Evolutionary conservation across 2,113 vertebrate genomes (phyloP).

Genomic region (Clarias macrocephalus): DNA sequence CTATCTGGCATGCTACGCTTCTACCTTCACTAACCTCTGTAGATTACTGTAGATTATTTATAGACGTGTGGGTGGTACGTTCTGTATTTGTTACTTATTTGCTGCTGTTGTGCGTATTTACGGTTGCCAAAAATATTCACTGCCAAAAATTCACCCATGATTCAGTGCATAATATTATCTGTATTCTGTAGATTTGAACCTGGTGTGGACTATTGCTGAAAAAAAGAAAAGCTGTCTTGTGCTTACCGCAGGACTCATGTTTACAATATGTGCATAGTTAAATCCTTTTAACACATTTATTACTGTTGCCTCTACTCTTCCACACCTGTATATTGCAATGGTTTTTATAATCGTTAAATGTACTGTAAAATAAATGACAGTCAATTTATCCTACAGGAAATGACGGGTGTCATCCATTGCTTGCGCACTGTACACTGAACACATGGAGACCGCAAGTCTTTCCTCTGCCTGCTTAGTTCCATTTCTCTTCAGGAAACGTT

Average conservation of each 20-base stretch:
- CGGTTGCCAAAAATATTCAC: background rate
- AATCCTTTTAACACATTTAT: background rate
- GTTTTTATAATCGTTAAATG: background rate
- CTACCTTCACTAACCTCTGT: background rate
- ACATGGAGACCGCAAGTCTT: constrained; percentile 63
- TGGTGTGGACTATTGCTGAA: background rate
- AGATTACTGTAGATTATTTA: background rate
- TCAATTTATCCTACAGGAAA: constrained; percentile 6
- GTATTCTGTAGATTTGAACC: background rate
- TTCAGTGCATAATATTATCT: background rate
- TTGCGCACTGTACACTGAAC: constrained; percentile 26
- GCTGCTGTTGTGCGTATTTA: background rate
- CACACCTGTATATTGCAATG: background rate
- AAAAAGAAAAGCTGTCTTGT: background rate
- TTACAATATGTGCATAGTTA: background rate
- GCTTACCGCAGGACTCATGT: background rate
- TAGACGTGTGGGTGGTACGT: background rate
- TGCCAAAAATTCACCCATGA: background rate
- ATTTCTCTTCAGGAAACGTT: constrained; percentile 72
- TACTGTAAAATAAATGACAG: constrained; percentile 5
- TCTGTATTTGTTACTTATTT: background rate
- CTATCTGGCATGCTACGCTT: background rate
- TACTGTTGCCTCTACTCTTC: background rate
- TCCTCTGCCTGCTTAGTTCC: constrained; percentile 67
- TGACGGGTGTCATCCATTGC: constrained; percentile 18